A percentile compares a stretch with the other conserved stretches of the same genome.
Evolutionary conservation across 2,888 invertebrate species (phyloP).

Genomic region (Macrophya annulata): DNA sequence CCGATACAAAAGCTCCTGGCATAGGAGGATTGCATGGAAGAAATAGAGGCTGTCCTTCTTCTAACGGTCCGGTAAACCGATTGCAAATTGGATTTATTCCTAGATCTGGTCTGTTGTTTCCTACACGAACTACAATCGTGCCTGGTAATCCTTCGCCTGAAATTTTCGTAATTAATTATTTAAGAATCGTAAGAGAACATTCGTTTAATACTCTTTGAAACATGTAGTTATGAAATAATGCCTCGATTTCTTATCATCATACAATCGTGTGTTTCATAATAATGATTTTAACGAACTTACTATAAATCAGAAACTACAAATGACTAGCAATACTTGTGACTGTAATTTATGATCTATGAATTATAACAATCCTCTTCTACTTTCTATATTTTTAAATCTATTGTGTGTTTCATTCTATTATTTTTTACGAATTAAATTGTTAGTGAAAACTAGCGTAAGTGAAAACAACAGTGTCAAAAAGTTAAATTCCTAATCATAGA

Average conservation of each 20-base stretch:
- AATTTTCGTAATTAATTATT: conserved; percentile 61
- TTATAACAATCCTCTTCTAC: background rate
- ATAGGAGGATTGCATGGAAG: conserved; percentile 96
- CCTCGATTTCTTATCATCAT: background rate
- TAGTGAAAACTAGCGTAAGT: conserved; percentile 31
- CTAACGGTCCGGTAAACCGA: conserved; percentile 91
- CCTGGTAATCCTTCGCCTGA: conserved; percentile 89
- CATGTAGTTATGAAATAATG: background rate
- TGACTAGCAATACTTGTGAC: background rate
- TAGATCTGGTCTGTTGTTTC: conserved; percentile 95
- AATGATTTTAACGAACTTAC: no score
- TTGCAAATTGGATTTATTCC: conserved; percentile 96
- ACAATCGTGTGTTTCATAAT: no score
- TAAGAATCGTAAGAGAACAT: background rate
- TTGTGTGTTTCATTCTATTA: no score
- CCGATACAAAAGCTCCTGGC: conserved; percentile 97
- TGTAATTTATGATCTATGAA: background rate
- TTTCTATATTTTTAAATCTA: no score
- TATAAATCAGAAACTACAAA: no score
- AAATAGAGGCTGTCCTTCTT: conserved; percentile 95
- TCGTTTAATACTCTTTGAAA: background rate
- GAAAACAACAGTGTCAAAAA: conserved; percentile 50
- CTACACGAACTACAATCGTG: conserved; percentile 93
- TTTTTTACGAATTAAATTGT: background rate
- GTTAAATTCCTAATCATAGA: conserved; percentile 28